A percentile compares a stretch with the other conserved stretches of the same genome.
phyloP scores from a whole-genome alignment of 2,797 vertebrate genomes.

The Alauda arvensis region DNA sequence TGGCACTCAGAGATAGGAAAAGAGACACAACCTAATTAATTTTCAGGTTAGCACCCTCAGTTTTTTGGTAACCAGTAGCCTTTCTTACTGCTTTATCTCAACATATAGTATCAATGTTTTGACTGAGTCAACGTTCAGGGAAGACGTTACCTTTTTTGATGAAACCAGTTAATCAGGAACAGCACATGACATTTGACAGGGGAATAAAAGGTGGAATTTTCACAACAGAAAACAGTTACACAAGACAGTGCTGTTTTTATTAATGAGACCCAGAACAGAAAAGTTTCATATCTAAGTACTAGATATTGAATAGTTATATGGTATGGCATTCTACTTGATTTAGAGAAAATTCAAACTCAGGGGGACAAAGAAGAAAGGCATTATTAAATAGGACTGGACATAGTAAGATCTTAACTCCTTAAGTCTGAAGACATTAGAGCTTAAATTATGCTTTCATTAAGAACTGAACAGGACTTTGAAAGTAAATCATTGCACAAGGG shows the following conservation, averaged over 20 bases:
- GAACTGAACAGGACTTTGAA: background rate
- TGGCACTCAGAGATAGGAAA: background rate
- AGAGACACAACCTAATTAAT: background rate
- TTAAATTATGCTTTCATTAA: background rate
- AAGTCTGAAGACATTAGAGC: background rate
- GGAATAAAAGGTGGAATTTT: background rate
- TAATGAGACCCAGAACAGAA: background rate
- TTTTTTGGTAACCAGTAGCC: background rate
- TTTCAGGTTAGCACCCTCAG: background rate
- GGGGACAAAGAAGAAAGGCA: background rate
- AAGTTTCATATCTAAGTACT: background rate
- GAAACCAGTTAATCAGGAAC: background rate
- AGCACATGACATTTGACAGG: background rate
- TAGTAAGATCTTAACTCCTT: background rate
- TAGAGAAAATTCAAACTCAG: background rate
- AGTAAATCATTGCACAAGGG: background rate
- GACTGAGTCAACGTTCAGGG: background rate
- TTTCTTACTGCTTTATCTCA: background rate
- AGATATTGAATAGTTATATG: background rate
- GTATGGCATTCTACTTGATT: background rate
- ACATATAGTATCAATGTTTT: background rate
- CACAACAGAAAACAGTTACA: background rate
- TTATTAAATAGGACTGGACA: background rate
- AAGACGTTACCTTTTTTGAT: background rate
- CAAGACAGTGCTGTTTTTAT: background rate